Percentiles rank a stretch among this genome's conserved stretches.
Conservation (phyloP, 1,140 invertebrate genomes). For the Parapsyche elsis region DNA sequence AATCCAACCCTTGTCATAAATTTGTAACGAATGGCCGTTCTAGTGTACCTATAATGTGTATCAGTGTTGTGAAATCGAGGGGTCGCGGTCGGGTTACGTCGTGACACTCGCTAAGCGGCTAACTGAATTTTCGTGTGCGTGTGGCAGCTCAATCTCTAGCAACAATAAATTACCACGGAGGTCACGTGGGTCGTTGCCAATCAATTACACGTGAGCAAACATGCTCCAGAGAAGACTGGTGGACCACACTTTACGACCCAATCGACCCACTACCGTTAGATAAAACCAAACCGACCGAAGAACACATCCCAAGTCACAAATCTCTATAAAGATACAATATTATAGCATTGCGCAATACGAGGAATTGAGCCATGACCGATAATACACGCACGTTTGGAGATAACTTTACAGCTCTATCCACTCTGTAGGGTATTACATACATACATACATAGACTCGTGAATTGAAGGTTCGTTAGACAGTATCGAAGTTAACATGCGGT, state of each 20-base stretch:
- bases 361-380: too few relatives aligned
- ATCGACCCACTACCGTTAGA: background rate
- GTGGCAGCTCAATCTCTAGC: background rate
- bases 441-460: too few relatives aligned
- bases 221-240: background rate
- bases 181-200: slow-evolving; percentile 7
- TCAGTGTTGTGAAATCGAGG: slow-evolving; percentile 2
- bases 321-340: too few relatives aligned
- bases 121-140: slow-evolving; percentile 28
- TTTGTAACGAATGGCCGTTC: too few relatives aligned
- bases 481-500: too few relatives aligned
- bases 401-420: too few relatives aligned
- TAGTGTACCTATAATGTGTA: too few relatives aligned
- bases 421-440: too few relatives aligned
- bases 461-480: too few relatives aligned
- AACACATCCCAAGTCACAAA: too few relatives aligned
- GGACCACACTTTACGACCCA: background rate
- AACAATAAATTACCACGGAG: slow-evolving; percentile 31
- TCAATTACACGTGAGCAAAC: slow-evolving; percentile 12
- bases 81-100: background rate
- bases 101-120: slow-evolving; percentile 15
- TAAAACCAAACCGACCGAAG: background rate
- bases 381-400: too few relatives aligned
- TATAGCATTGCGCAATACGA: background rate
- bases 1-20: too few relatives aligned